Base-by-base conservation (phyloP, 2,888 invertebrate genomes). In the Halictus ligatus region DNA sequence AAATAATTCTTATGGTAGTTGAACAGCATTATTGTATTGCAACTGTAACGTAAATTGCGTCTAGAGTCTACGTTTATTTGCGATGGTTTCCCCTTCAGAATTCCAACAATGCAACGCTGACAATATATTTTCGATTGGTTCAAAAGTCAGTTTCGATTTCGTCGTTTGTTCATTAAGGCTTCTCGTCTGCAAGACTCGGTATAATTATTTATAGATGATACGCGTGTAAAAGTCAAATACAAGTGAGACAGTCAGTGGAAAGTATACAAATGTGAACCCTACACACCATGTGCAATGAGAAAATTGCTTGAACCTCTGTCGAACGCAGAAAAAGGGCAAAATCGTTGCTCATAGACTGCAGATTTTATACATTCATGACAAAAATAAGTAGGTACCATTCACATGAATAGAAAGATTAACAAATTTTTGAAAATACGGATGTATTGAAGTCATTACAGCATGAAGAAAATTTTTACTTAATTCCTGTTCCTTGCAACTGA, bases 231-330 rank as follows among this genome's bases (percentile, higher is more conserved):
- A 54, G 21, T 35, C 40, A 69, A 78, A 69, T 40, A 13, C 40
- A 54, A 72, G 46, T n/a, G 48, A 75, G 4, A 71, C 8, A 35
- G 75, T 80, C 43, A 74, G 8, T 71, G 48, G 75, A 29, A 25
- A 71, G 21, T 43, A 64, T 75, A 64, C 25, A 35, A 78, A 78
- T 8, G 35, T 67, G 67, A 67, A 64, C 25, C 15, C 60, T 64
- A 64, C 60, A 60, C 60, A 60, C 29, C 67, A 29, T 35, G 67
- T 35, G 67, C 67, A 21, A 35, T 67, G 67, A 67, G 64, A 29
- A 29, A 64, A 64, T 64, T 29, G 60, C 29, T 7, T 13, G 60
- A 64, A 29, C 60, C 60, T 13, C 25, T 6, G 25, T 12, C 60
- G 60, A 25, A 5, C 25, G 13, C 13, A 25, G 60, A 13, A 5